Evolutionary conservation across 2,888 invertebrate species (phyloP).

Genomic region (Omphaloscelis lunosa): DNA sequence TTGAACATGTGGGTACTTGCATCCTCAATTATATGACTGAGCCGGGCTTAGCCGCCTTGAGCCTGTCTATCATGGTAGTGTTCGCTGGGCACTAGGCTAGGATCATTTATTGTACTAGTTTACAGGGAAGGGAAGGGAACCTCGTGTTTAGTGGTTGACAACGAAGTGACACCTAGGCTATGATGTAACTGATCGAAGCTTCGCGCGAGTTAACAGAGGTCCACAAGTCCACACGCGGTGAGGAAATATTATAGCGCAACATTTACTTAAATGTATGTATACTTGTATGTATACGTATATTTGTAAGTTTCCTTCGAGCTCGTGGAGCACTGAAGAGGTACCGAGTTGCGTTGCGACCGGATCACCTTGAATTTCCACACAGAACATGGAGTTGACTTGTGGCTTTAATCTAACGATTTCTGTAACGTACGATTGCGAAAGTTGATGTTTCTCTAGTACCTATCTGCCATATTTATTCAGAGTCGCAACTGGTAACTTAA

Average conservation of each 20-base stretch:
- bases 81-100: neutral
- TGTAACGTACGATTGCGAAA: constrained; percentile 58
- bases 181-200: constrained; percentile 46
- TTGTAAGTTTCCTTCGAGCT: constrained; percentile 59
- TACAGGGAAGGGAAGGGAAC: neutral
- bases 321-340: constrained; percentile 69
- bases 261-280: constrained; percentile 42
- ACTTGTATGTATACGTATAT: constrained; percentile 41
- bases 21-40: neutral
- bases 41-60: neutral
- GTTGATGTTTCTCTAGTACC: constrained; percentile 42
- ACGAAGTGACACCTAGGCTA: constrained; percentile 12
- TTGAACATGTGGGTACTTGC: neutral
- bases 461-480: constrained; percentile 41
- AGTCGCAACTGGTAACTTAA: constrained; percentile 37
- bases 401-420: constrained; percentile 69
- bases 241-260: constrained; percentile 54
- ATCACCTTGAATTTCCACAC: constrained; percentile 87
- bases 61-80: neutral
- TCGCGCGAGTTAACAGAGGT: constrained; percentile 42
- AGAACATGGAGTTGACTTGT: constrained; percentile 77
- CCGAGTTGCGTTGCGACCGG: constrained; percentile 75
- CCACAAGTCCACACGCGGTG: constrained; percentile 44
- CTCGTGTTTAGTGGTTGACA: constrained; percentile 17
- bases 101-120: constrained; percentile 3